Evolutionary conservation across 2,888 invertebrate genomes (phyloP).

Genomic region (Stratiomys singularior): DNA sequence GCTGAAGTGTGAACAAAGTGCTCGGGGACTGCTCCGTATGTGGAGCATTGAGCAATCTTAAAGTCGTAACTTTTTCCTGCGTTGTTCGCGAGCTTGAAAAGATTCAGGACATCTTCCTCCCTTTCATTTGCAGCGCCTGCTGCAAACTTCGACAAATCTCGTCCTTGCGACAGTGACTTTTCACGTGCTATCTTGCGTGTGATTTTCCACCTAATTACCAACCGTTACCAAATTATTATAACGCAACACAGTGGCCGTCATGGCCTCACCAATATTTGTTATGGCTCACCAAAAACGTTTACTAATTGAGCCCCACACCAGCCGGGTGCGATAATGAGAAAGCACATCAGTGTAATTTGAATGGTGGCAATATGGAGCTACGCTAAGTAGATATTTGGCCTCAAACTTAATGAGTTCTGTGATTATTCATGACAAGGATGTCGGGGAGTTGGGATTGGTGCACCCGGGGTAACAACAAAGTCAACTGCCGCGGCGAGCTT

Average conservation of each 20-base stretch:
- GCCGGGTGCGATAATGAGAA: constrained; percentile 12
- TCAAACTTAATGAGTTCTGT: constrained; percentile 20
- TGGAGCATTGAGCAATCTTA: no score
- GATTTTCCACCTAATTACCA: neutral
- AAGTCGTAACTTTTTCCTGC: no score
- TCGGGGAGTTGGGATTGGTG: neutral
- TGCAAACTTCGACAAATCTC: no score
- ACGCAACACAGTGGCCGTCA: neutral
- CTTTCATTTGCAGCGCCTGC: no score
- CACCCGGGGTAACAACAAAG: neutral
- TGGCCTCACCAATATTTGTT: neutral
- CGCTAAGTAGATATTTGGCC: constrained; percentile 31
- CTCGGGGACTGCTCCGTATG: no score
- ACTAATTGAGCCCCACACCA: constrained; percentile 20
- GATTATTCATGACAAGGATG: constrained; percentile 16
- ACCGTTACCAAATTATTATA: no score
- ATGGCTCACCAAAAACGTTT: neutral
- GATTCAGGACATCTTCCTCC: no score
- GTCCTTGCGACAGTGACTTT: no score
- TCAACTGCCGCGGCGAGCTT: neutral
- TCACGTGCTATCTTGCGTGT: neutral
- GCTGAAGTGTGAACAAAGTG: no score
- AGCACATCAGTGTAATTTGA: constrained; percentile 33
- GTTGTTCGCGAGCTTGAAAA: no score
- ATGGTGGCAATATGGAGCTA: constrained; percentile 3